Base-by-base conservation (phyloP, 23 tunicate genomes). In the Trididemnum miniatum region DNA sequence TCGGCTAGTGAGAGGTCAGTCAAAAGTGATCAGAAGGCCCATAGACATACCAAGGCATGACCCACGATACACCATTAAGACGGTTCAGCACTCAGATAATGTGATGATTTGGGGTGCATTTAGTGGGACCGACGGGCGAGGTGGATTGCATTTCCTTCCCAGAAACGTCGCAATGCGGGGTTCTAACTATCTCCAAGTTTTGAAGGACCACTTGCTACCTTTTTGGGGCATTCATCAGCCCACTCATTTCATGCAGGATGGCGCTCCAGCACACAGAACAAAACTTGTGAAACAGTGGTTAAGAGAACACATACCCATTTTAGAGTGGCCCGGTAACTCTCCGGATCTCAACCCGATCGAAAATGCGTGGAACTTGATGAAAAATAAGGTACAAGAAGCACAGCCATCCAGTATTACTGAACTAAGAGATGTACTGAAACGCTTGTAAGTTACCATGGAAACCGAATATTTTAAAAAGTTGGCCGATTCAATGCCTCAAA, bases 401-500 rank as follows among this genome's bases (percentile, higher is more conserved):
- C 39, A 69, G 31, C 75, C 75, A 69, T 69, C 75, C n/a, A 69
- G 7, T n/a, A 69, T 32, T 37, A 69, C 29, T 32, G 75, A 30
- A 69, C 75, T 69, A 27, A 69, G 31, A 69, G 75, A 69, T 31
- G n/a, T 69, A 69, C 75, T 69, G 75, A 69, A 69, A 37, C 57
- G 38, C 31, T 73, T 73, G 79, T 73, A 59, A 59, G 59, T 40
- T 73, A 73, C 79, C 59, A 73, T 73, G 57, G 30, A 39, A 31
- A 37, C 38, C 30, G 59, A 73, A 38, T 73, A 40, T 38, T 73
- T 73, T 32, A 24, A 39, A 73, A 73, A 38, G 79, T 73, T 73
- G 59, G 79, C 59, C 30, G 57, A 73, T 73, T 73, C 31, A 40
- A 73, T 73, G 79, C 59, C 59, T 37, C 79, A 73, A 31, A 39